Conservation (phyloP, 2,888 invertebrate genomes). For the Nomada hirtipes region DNA sequence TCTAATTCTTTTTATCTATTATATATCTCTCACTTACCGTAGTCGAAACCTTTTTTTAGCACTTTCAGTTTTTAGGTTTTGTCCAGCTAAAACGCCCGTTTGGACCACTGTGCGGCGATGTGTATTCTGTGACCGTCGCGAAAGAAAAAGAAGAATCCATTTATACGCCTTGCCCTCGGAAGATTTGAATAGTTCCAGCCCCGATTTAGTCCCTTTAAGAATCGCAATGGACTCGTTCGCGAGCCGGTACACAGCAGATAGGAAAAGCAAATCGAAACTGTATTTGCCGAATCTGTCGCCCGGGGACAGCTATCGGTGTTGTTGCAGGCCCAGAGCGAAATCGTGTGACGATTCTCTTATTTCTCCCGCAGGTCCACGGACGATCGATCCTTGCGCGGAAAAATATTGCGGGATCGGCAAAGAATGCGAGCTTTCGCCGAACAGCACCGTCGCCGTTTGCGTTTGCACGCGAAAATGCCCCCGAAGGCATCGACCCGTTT, state of each 20-base stretch:
- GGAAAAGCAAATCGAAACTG: background rate
- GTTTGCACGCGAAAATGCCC: conserved; percentile 87
- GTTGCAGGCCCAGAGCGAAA: background rate
- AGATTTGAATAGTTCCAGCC: conserved; percentile 7
- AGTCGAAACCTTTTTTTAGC: no score
- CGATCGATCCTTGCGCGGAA: conserved; percentile 86
- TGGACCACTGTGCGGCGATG: no score
- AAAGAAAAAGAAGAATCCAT: background rate
- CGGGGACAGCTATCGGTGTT: background rate
- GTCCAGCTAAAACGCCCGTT: no score
- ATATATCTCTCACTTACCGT: no score
- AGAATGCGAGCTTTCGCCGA: conserved; percentile 86
- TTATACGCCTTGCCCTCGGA: background rate
- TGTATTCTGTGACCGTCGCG: background rate
- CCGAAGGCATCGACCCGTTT: conserved; percentile 86
- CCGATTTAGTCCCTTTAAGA: background rate
- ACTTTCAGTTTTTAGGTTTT: no score
- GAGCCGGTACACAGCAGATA: background rate
- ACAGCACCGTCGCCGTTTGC: conserved; percentile 86
- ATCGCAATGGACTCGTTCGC: background rate
- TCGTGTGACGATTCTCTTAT: conserved; percentile 35
- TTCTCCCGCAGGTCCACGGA: conserved; percentile 17
- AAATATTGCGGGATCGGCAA: conserved; percentile 89
- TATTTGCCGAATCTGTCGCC: background rate
- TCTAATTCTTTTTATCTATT: no score